Evolutionary conservation across 2,797 vertebrate genomes (phyloP).

Genomic region (Rallus crepitans): DNA sequence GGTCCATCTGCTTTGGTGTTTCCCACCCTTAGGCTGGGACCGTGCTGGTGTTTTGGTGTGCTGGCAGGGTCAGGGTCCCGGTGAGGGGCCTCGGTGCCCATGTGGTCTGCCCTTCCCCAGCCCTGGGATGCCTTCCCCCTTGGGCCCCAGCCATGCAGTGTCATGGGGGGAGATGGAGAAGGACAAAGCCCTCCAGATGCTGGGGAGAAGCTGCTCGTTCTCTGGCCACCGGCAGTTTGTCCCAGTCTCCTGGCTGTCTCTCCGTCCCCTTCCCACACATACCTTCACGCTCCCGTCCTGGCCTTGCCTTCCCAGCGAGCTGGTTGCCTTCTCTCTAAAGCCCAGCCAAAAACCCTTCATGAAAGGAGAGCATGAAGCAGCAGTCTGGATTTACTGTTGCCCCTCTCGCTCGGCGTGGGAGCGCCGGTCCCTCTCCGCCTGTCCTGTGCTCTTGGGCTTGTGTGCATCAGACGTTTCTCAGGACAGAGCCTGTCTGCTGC

Average conservation of each 20-base stretch:
- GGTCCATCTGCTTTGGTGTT: not conserved
- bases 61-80: accelerated
- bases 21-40: not conserved
- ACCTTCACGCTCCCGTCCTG: not conserved
- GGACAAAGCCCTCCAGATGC: not conserved
- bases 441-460: not conserved
- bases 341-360: not conserved
- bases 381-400: not conserved
- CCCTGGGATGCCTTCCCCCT: not conserved
- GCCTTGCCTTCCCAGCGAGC: not conserved
- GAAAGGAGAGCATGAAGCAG: not conserved
- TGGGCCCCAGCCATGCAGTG: accelerated
- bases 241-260: not conserved
- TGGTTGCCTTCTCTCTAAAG: not conserved
- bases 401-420: not conserved
- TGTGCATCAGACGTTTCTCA: not conserved
- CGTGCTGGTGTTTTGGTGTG: not conserved
- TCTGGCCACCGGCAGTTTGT: not conserved
- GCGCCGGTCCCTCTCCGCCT: not conserved
- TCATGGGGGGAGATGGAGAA: not conserved
- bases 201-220: not conserved
- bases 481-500: not conserved
- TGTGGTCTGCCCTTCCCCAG: not conserved
- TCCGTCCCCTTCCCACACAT: not conserved
- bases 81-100: not conserved